These are phyloP conservation scores for Sardina pilchardus DNA, from an alignment of 2,113 vertebrate species.

Conservation along the genomic window DNA sequence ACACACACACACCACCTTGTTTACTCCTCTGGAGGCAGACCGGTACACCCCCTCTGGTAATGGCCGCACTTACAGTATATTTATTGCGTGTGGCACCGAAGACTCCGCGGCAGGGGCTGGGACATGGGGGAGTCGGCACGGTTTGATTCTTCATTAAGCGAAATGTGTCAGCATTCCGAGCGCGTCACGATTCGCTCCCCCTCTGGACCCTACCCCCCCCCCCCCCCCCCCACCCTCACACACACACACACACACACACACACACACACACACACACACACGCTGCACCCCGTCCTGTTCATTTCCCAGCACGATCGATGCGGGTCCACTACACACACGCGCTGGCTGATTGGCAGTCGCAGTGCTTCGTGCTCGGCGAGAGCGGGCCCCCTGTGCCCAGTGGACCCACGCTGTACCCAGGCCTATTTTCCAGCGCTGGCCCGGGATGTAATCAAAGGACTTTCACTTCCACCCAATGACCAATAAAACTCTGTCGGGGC, in stretches of 20 bases:
- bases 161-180: constrained; percentile 4
- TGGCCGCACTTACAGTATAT: not conserved
- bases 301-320: not conserved
- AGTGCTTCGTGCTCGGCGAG: not conserved
- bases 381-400: not conserved
- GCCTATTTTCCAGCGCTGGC: not conserved
- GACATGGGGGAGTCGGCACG: not conserved
- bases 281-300: too few species aligned
- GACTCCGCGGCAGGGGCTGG: not conserved
- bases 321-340: not conserved
- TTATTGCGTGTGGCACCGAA: not conserved
- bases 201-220: not conserved
- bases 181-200: not conserved
- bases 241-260: too few species aligned
- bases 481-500: not conserved
- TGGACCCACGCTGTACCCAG: not conserved
- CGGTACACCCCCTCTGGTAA: not conserved
- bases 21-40: not conserved
- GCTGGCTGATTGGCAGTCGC: not conserved
- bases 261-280: too few species aligned
- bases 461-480: not conserved
- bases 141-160: constrained; percentile 4
- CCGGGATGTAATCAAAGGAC: not conserved
- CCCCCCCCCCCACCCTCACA: not conserved
- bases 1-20: not conserved